These are phyloP conservation scores for Trididemnum miniatum DNA, from an alignment of 23 tunicate species.

Conservation along the genomic window DNA sequence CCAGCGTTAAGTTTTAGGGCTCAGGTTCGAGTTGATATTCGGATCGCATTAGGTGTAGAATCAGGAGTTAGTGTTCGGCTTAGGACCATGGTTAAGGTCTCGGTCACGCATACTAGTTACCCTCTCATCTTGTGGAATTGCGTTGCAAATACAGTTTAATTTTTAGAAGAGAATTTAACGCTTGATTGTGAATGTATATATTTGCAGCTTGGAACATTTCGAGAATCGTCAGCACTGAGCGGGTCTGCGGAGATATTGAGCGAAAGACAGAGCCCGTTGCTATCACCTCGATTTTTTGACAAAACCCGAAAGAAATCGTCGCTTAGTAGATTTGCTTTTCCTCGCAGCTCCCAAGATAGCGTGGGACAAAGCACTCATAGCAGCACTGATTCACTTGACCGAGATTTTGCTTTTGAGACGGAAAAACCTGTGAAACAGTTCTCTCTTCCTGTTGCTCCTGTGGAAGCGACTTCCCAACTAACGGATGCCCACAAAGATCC, in stretches of 20 bases:
- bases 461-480: background rate
- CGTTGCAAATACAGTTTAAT: no score
- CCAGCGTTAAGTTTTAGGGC: no score
- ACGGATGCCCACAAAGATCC: background rate
- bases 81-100: no score
- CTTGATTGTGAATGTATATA: no score
- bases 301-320: background rate
- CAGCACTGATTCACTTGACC: slow-evolving; percentile 16
- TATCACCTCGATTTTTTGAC: background rate
- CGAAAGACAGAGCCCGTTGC: background rate
- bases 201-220: no score
- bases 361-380: background rate
- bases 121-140: no score
- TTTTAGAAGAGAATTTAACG: no score
- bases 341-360: slow-evolving; percentile 14
- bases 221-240: background rate
- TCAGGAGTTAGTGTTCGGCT: no score
- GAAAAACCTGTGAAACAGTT: background rate
- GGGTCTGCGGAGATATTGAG: background rate
- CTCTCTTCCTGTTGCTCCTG: background rate
- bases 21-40: no score
- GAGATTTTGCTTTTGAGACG: background rate
- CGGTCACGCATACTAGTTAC: no score
- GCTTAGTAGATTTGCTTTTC: background rate
- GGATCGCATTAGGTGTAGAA: no score